Evolutionary conservation across 1,140 invertebrate species (phyloP), one percentile per base, ranked within the genome.

Genomic region (Stenopsyche tienmushanensis): DNA sequence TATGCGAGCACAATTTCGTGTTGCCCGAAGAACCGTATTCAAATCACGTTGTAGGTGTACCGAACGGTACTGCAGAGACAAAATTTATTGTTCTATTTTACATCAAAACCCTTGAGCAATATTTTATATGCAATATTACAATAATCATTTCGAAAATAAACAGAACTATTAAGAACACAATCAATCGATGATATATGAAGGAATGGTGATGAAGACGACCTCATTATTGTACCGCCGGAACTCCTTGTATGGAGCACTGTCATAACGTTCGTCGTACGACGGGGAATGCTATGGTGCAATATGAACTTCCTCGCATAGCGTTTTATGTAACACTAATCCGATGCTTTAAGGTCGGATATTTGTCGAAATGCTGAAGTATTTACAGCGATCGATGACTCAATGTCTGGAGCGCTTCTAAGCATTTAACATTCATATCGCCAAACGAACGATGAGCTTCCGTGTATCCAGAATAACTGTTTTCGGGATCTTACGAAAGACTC

Each of bases 21-120:
- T 20, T 47, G 10, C 34, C 18, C 1, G 55, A 26, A 42, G 34
- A 15, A 24, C 50, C n/a, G 26, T 49, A 65, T 65, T 65, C 63
- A 47, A 55, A 55, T 49, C 63, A 65, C 63, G 63, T 65, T 29
- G 63, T 65, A 44, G 63, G 63, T 34, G 63, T 23, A 65, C 62
- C 52, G 63, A 55, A 65, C 63, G 53, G 53, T 65, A 57, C 63
- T 15, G 25, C 45, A n/a, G 18, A 18, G 44, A 53, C 54, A 42
- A 42, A 57, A 57, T 57, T 57, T 57, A 57, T 57, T 24, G 54
- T 41, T 34, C 15, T 29, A 34, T 5, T 54, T 54, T 34, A 29
- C 20, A 1, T 18, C n/a, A 21, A 20, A n/a, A n/a, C n/a, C n/a
- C n/a, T n/a, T n/a, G 41, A 15, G 41, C 41, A 34, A 50, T 18